These are phyloP conservation scores for Chaetogeoica ovagalla DNA, from an alignment of 2,888 invertebrate species.

Conservation along the genomic window DNA sequence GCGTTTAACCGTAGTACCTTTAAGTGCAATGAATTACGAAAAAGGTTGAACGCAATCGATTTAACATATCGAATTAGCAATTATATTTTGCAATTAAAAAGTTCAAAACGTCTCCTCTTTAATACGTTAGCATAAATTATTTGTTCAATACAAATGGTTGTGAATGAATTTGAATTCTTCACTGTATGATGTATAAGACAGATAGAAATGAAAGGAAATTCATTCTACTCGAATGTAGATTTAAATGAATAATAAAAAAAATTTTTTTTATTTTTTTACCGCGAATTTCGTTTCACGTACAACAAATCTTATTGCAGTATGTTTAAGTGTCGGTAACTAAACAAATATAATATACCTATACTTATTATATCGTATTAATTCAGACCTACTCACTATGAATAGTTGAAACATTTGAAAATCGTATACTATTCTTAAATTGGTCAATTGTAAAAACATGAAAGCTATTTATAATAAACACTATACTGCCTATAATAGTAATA, in stretches of 20 bases:
- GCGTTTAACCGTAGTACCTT: not conserved
- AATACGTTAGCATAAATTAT: not conserved
- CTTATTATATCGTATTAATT: too few relatives aligned
- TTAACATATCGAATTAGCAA: not conserved
- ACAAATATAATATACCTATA: too few relatives aligned
- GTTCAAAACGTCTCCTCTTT: conserved; percentile 5
- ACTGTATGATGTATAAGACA: not conserved
- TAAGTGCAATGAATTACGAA: conserved; percentile 20
- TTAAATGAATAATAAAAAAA: not conserved
- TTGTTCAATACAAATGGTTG: not conserved
- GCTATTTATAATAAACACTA: too few relatives aligned
- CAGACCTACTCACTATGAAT: too few relatives aligned
- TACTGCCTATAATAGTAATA: too few relatives aligned
- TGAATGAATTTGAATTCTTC: not conserved
- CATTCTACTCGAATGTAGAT: not conserved
- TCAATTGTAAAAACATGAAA: too few relatives aligned
- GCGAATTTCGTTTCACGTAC: too few relatives aligned
- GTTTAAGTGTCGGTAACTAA: too few relatives aligned
- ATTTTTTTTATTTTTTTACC: too few relatives aligned
- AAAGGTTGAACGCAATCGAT: conserved; percentile 26
- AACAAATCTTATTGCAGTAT: too few relatives aligned
- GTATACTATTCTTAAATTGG: too few relatives aligned
- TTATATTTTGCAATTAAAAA: conserved; percentile 19
- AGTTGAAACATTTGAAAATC: too few relatives aligned
- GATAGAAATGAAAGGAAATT: not conserved